phyloP scores from a whole-genome alignment of 2,113 vertebrate genomes.

The Ciconia stormi region DNA sequence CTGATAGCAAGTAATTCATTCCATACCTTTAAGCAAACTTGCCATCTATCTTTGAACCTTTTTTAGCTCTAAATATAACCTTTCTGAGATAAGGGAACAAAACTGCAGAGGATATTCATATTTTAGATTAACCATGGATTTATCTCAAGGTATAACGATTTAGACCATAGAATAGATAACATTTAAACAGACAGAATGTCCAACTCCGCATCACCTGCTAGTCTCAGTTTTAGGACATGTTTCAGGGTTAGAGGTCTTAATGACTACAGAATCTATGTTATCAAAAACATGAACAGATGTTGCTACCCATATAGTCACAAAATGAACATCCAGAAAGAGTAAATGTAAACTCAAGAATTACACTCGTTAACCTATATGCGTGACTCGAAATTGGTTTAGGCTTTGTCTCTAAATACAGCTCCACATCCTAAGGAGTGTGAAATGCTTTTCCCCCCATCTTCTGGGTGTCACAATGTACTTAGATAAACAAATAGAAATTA shows the following conservation, averaged over 20 bases:
- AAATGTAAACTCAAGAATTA: not conserved
- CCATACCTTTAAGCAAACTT: not conserved
- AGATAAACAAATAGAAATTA: not conserved
- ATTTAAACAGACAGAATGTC: not conserved
- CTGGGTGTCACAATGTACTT: not conserved
- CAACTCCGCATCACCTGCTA: not conserved
- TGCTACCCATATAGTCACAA: not conserved
- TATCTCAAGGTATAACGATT: not conserved
- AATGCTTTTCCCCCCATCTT: not conserved
- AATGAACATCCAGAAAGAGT: not conserved
- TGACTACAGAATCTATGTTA: not conserved
- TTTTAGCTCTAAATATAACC: not conserved
- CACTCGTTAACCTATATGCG: fast-evolving
- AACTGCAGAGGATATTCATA: not conserved
- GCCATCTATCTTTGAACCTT: not conserved
- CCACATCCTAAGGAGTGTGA: not conserved
- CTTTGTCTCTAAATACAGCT: not conserved
- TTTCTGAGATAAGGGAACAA: not conserved
- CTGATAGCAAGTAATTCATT: not conserved
- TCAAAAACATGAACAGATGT: not conserved
- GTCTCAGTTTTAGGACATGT: not conserved
- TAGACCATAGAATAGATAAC: not conserved
- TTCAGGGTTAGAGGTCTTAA: not conserved
- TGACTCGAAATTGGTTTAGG: not conserved
- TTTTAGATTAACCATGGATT: not conserved